Evolutionary conservation across 2,797 vertebrate species (phyloP), one percentile per base, ranked within the genome.

Genomic region (Triplophysa bombifrons): DNA sequence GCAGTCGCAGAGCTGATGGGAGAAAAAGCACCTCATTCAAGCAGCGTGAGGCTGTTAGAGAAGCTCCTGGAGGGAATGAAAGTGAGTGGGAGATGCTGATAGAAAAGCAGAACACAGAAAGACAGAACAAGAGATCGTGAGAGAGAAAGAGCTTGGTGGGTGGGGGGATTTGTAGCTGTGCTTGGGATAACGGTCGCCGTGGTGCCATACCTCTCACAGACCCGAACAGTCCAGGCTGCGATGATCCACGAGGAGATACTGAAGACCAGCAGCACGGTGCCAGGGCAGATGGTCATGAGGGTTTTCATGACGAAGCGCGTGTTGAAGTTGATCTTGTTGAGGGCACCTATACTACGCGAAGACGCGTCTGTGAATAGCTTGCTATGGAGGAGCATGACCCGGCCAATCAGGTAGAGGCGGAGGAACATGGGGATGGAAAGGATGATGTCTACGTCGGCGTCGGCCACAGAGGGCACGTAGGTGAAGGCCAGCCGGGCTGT

Each of bases 261-360:
- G 94, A 96, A 98, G 82, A 97, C 96, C 1, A 97, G 92, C 82
- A 98, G 93, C 84, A 96, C 96, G 0, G 96, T 98, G 88, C 96
- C 96, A 0, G 96, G 96, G 89, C 96, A 97, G 90, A 97, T 95
- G 91, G 96, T 97, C 96, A 98, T 98, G 88, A 98, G 96, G 1
- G 96, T 97, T 91, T 98, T 98, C 95, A 97, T 97, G 90, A 97
- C 96, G 41, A 97, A 98, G 88, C 96, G 96, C 0, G 96, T 97
- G 93, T 98, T 97, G 94, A 98, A 97, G 92, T 96, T 97, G 88
- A 98, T 95, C 89, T 96, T 97, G 94, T 97, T 97, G 88, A 98
- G 96, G 16, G 96, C 96, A 0, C 96, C 96, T 27, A 98, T 97
- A 92, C 96, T 97, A 89, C 96, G 95, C 4, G 96, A 96, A 0